Evolutionary conservation across 37 sponge, comb jelly and placozoan genomes (phyloP).

Genomic region (Ianthella basta): DNA sequence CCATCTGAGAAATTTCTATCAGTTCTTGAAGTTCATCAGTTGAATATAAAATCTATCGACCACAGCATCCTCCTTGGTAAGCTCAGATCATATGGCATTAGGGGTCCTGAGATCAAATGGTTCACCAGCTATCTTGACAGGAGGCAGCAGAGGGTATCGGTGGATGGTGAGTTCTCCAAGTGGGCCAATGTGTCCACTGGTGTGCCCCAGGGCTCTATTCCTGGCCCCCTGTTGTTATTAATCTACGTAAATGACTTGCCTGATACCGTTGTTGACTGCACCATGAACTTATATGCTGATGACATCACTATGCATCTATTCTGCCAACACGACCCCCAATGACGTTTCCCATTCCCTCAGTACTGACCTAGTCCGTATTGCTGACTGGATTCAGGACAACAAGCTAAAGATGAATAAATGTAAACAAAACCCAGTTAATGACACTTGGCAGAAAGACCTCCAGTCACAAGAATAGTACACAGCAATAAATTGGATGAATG

Average conservation of each 20-base stretch:
- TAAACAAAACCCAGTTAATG: neutral
- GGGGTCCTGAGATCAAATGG: too few species aligned
- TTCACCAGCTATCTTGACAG: neutral
- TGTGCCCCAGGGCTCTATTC: conserved; percentile 2
- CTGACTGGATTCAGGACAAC: neutral
- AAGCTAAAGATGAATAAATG: neutral
- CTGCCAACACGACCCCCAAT: neutral
- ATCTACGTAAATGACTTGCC: neutral
- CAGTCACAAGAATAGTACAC: too few species aligned
- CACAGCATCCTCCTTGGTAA: too few species aligned
- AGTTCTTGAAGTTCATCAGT: too few species aligned
- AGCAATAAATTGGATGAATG: too few species aligned
- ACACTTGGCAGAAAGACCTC: too few species aligned
- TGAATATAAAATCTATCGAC: too few species aligned
- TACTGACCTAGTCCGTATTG: neutral
- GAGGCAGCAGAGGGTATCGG: neutral
- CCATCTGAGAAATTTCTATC: too few species aligned
- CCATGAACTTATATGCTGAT: neutral
- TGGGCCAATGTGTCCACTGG: neutral
- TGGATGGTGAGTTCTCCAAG: neutral
- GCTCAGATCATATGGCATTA: too few species aligned
- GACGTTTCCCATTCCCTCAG: neutral
- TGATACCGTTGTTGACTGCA: neutral
- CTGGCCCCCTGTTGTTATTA: neutral
- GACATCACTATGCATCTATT: neutral